Evolutionary conservation across 2,113 vertebrate genomes (phyloP).

Genomic region (Romanogobio albipinnatus): DNA sequence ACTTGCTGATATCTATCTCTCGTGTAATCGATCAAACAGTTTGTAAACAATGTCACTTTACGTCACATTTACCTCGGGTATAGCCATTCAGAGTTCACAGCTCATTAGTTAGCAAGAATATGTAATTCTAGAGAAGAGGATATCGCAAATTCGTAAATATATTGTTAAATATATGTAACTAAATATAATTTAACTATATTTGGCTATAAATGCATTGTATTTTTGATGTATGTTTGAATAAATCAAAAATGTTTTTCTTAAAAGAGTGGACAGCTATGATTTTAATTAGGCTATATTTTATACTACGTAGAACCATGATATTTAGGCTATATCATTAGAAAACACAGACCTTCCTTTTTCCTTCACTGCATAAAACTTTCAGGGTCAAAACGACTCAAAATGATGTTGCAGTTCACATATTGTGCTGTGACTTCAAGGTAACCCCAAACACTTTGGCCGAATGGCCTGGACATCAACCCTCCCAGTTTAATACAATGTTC

Average conservation of each 20-base stretch:
- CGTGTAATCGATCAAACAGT: background rate
- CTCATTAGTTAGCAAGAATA: background rate
- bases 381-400: background rate
- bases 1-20: background rate
- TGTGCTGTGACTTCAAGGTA: slow-evolving; percentile 35
- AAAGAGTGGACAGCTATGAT: background rate
- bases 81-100: background rate
- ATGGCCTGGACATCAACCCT: background rate
- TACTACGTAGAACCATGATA: background rate
- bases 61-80: background rate
- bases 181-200: too few species aligned
- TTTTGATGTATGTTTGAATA: background rate
- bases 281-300: background rate
- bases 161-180: background rate
- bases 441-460: slow-evolving; percentile 19
- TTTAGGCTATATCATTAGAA: background rate
- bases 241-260: background rate
- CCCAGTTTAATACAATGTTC: background rate
- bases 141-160: background rate
- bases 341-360: background rate
- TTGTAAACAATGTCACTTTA: background rate
- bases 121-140: background rate
- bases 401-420: background rate
- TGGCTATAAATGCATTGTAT: background rate
- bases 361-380: background rate